Evolutionary conservation across 2,113 vertebrate species (phyloP), one percentile per base, ranked within the genome.

Genomic region (Aptenodytes patagonicus): DNA sequence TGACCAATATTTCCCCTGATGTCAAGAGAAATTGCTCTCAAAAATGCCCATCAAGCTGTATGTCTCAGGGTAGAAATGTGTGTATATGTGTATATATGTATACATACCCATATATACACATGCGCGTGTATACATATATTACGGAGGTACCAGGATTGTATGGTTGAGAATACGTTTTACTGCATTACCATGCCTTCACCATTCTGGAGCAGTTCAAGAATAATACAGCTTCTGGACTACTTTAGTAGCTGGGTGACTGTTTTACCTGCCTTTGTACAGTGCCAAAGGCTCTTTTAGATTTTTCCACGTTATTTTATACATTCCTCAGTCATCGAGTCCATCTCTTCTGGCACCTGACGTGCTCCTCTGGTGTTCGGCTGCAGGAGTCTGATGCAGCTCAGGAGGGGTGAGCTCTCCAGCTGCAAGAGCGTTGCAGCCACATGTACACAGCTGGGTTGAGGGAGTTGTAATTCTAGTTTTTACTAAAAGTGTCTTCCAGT

Each of bases 301-400:
- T 66, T 62, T 75, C 29, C 6, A 7, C 0, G 0, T 54, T 31
- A 42, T 68, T 66, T 44, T 34, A 12, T 13, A 34, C 4, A 3
- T 78, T 87, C 19, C 4, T 60, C 13, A 16, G 29, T 25, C n/a
- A 42, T 11, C 1, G 2, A 55, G 47, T n/a, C 36, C 19, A 14
- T 38, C 28, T 66, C 64, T 42, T 52, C 21, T 65, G 47, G 64
- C 21, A 54, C 31, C 29, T 6, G 26, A 38, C 0, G 1, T 26
- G 13, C 19, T 60, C 14, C 36, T 71, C 31, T 17, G 54, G 31
- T 32, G n/a, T 32, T 6, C 26, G 54, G 21, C 54, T 62, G 40
- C 40, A 51, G 66, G 44, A 51, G 9, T 10, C 24, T 19, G 32
- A 8, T 28, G n/a, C 36, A 52, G 28, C 36, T 78, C 57, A 26